A percentile compares a stretch with the other conserved stretches of the same genome.
Evolutionary conservation across 2,113 vertebrate genomes (phyloP).

Genomic region (Grallaria varia): DNA sequence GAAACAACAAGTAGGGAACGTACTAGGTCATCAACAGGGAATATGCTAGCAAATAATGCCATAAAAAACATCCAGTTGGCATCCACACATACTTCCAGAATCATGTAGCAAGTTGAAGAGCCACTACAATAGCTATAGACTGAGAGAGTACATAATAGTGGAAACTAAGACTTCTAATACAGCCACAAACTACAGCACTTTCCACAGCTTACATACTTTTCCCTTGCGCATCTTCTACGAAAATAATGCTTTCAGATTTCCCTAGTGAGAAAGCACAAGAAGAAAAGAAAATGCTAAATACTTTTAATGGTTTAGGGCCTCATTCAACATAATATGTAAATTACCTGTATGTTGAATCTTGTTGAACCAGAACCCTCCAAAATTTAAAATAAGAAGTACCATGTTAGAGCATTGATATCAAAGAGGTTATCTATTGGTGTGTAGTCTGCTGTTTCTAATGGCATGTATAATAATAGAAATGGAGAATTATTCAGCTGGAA

Average conservation of each 20-base stretch:
- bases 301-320: background rate
- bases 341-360: background rate
- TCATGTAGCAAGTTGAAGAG: background rate
- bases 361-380: background rate
- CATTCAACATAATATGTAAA: background rate
- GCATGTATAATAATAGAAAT: background rate
- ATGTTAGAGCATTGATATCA: background rate
- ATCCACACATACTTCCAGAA: background rate
- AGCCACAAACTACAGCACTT: background rate
- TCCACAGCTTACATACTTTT: background rate
- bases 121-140: background rate
- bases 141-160: background rate
- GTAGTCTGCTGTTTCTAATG: background rate
- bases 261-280: background rate
- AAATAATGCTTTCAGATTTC: background rate
- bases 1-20: background rate
- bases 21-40: background rate
- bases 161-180: background rate
- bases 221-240: background rate
- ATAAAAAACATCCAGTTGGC: background rate
- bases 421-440: background rate
- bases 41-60: background rate
- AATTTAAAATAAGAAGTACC: background rate
- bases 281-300: background rate
- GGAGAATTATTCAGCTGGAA: background rate